Evolutionary conservation across 2,797 vertebrate species (phyloP), one percentile per base, ranked within the genome.

Genomic region (Cirrhinus molitorella): DNA sequence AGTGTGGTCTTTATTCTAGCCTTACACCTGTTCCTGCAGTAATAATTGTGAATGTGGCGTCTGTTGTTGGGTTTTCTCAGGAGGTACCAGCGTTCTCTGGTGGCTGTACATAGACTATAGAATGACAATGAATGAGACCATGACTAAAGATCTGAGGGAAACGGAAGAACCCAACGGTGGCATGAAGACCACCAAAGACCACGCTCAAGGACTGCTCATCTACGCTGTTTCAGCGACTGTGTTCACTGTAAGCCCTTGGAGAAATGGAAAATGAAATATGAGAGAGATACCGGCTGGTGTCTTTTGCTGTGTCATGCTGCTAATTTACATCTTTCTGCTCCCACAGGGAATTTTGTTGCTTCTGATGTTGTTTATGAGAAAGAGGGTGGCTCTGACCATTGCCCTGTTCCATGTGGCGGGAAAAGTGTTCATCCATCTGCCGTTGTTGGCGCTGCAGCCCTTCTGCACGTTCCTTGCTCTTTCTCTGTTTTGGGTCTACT

Each of bases 401-500:
- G 97, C 98, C 89, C 94, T 99, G 93, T 99, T 99, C 92, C 97
- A 98, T 0, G 98, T 99, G 91, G 98, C 98, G 0, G 98, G 98
- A 70, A 99, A 99, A 82, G 98, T 99, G 88, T 99, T 99, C 91
- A 95, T 97, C 88, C 96, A 98, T 92, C 92, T 99, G 82, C 98
- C 98, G 0, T 94, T 99, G 53, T 95, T 99, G 81, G 96, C 96
- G 88, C 96, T 99, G 93, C 98, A 99, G 88, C 98, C 98, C 72
- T 98, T 99, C 88, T 96, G 98, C 95, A 99, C 98, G 14, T 98
- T 99, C 91, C 94, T 98, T 25, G 96, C 95, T 51, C 96, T 99
- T 76, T 93, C 97, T 45, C 81, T 99, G 43, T 99, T 99, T 93
- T 99, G 98, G 98, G 83, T 93, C 0, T 99, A 99, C 92, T 99